These are phyloP conservation scores for Halcyon badia DNA, from an alignment of 2,797 vertebrate species.

Conservation along the genomic window DNA sequence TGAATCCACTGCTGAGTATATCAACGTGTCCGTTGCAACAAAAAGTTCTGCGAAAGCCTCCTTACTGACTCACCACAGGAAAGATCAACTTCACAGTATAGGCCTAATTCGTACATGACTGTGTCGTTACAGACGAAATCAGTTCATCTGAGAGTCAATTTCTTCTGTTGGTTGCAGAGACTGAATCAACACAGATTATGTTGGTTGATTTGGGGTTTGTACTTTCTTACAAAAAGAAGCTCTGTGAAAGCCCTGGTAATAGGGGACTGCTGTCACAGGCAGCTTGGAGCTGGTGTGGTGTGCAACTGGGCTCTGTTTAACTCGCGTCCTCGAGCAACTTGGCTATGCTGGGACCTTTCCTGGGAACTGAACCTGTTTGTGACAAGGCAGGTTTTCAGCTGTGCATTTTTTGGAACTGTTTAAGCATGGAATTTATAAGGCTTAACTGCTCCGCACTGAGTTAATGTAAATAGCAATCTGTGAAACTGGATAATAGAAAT, in stretches of 20 bases:
- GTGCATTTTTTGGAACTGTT: neutral
- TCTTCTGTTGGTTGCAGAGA: neutral
- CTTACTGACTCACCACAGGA: neutral
- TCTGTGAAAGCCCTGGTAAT: neutral
- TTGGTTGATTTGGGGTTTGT: neutral
- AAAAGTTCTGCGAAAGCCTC: constrained; percentile 25
- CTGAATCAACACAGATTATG: neutral
- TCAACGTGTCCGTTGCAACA: neutral
- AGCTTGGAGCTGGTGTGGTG: neutral
- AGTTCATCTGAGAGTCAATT: neutral
- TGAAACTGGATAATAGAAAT: neutral
- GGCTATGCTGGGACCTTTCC: neutral
- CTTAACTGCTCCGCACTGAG: neutral
- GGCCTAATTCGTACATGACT: neutral
- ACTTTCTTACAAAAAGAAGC: neutral
- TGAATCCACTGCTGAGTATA: neutral
- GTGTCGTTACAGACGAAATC: neutral
- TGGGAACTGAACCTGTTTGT: neutral
- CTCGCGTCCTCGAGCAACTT: neutral
- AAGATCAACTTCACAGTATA: neutral
- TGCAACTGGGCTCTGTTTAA: neutral
- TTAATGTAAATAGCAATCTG: neutral
- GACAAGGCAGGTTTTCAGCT: neutral
- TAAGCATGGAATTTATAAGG: neutral
- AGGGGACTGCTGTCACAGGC: neutral